Percentiles rank a stretch among this genome's conserved stretches.
Conservation (phyloP, 2,797 vertebrate species). For the Glossophaga mutica region DNA sequence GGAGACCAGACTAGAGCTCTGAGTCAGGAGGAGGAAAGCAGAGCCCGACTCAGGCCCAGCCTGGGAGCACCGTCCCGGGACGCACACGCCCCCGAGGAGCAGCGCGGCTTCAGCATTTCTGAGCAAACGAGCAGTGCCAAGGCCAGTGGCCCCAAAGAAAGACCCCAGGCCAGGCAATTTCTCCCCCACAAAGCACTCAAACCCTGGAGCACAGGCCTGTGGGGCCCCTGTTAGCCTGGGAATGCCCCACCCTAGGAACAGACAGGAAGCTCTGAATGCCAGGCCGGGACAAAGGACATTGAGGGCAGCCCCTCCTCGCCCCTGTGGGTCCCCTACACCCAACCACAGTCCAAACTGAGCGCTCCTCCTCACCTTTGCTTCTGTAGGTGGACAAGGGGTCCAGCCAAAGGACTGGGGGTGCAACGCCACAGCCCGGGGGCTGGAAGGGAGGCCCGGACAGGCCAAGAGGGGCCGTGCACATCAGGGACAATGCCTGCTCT, state of each 20-base stretch:
- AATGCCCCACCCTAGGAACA: background rate
- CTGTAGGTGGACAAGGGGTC: fast-evolving
- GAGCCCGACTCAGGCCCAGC: background rate
- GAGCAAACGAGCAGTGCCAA: background rate
- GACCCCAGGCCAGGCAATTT: background rate
- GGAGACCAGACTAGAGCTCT: background rate
- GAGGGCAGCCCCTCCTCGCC: background rate
- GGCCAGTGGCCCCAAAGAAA: background rate
- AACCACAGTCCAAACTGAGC: background rate
- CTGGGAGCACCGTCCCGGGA: background rate
- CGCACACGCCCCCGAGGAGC: background rate
- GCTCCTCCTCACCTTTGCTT: background rate
- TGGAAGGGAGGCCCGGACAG: background rate
- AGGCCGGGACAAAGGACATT: background rate
- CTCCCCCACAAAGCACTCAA: no score
- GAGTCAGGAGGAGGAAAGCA: background rate
- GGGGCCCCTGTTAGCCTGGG: background rate
- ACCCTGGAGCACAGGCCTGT: background rate
- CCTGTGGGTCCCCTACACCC: background rate
- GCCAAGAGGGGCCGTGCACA: background rate
- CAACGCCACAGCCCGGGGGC: fast-evolving
- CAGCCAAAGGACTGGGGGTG: no score
- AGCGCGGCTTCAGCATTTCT: background rate
- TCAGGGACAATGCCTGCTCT: fast-evolving
- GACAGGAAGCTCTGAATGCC: background rate